Base-by-base conservation (phyloP, 37 sponge, comb jelly and placozoan species). In the Beroe forskalii region DNA sequence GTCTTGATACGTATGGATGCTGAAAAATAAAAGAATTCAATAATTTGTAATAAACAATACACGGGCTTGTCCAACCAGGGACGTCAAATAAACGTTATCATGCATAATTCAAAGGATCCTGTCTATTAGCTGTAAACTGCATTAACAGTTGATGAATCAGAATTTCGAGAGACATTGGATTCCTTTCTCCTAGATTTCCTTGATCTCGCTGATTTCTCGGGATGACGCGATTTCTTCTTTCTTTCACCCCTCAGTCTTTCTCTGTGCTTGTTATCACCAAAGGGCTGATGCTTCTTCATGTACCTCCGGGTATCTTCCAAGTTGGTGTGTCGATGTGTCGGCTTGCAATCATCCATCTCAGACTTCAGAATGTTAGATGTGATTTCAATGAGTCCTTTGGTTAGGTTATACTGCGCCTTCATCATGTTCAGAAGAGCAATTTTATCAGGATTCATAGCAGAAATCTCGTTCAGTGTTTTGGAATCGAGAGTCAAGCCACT, bases 371-470 rank as follows among this genome's bases (percentile, higher is more conserved):
- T 44, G 28, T 44, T 44, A 8, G 44, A 44, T 12, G 86, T 80
- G 12, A 80, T 80, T n/a, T 80, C 86, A 30, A 80, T 41, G 14
- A 80, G 48, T 23, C 86, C 86, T 43, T 37, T 80, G 24, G 86
- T 80, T 1, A 80, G 55, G 28, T 80, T 44, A 44, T 44, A 80
- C 55, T 80, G 86, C 9, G 86, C 44, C 28, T 80, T 80, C 86
- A 80, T 80, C 44, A 80, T 80, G 86, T 80, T 80, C 3, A 80
- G 55, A 1, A 80, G 55, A 23, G 86, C 86, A 33, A 80, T 44
- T 48, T 44, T 80, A 44, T 80, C 86, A 30, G 86, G 86, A 4
- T 41, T 80, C 86, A 80, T 80, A 1, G 86, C 86, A 44, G 86
- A 80, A 0, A 80, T 32, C n/a, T 80, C 86, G 1, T 12, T 37